These are phyloP conservation scores for Biston stratarius DNA, from an alignment of 2,888 invertebrate species.

Conservation along the genomic window DNA sequence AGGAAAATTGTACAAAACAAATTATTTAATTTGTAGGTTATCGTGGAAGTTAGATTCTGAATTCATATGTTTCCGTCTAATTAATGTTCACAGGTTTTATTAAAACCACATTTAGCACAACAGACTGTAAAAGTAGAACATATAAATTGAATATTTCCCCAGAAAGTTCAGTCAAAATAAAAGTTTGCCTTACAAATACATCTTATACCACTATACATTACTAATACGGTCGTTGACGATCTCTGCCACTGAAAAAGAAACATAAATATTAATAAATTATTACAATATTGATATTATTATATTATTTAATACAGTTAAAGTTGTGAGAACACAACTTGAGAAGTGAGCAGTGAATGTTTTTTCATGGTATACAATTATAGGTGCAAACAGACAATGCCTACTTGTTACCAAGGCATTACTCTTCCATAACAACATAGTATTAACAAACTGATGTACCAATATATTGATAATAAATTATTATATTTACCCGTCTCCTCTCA, in stretches of 20 bases:
- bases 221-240: conserved; percentile 62
- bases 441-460: too few species aligned
- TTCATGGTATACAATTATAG: too few species aligned
- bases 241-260: conserved; percentile 81
- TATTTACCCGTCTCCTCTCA: conserved; percentile 76
- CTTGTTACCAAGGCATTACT: too few species aligned
- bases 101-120: conserved; percentile 11
- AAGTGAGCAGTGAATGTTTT: too few species aligned
- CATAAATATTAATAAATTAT: background rate
- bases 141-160: conserved; percentile 32
- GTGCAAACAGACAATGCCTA: too few species aligned
- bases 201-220: conserved; percentile 37
- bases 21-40: conserved; percentile 2
- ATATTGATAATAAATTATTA: background rate
- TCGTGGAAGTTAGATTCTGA: background rate
- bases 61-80: conserved; percentile 1
- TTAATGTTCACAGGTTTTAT: conserved; percentile 20
- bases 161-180: conserved; percentile 49
- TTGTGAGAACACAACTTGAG: too few species aligned
- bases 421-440: too few species aligned
- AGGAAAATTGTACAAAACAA: conserved; percentile 3
- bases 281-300: background rate
- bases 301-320: too few species aligned
- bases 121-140: conserved; percentile 21
- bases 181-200: conserved; percentile 47